Evolutionary conservation across 92 coral and sea anemone species (phyloP), one percentile per base, ranked within the genome.

Genomic region (Paramuricea clavata): DNA sequence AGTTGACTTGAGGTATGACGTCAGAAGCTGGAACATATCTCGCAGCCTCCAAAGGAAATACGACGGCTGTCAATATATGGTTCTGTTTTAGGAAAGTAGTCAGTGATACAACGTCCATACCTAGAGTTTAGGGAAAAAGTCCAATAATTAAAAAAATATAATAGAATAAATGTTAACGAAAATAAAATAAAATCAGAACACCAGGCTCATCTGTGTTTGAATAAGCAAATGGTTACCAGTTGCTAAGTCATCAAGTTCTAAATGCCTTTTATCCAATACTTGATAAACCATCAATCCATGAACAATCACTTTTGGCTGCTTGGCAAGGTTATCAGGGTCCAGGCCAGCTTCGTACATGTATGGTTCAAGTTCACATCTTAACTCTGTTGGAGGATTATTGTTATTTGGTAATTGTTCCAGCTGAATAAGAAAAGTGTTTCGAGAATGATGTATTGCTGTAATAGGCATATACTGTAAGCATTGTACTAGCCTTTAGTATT

Each of bases 31-130:
- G 32, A 49, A 89, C 52, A 11, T 42, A 61, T n/a, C 75, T 61
- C 17, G 74, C 85, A 10, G 88, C 78, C 41, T 89, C 92, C 30
- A 13, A 11, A 0, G 92, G 92, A 61, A 89, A 89, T 25, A 83
- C 92, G 23, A 57, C 32, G 16, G 32, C 5, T 49, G 82, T 70
- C 62, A 89, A 69, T 34, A 49, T 23, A 44, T 88, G 88, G 74
- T 39, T 42, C 69, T 72, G 78, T 30, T 59, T 89, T 26, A 89
- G 59, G 64, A 49, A 89, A 52, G 28, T 65, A 34, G 50, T 54
- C 19, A 89, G 88, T 26, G 77, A 41, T 31, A 89, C 89, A 62
- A 49, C 92, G 19, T 89, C 92, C 92, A 89, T 89, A 9, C 92
- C 88, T 89, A 52, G 31, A 85, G 39, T 49, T 43, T 41, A 44